Evolutionary conservation across 2,113 vertebrate species (phyloP).

Genomic region (Aix galericulata): DNA sequence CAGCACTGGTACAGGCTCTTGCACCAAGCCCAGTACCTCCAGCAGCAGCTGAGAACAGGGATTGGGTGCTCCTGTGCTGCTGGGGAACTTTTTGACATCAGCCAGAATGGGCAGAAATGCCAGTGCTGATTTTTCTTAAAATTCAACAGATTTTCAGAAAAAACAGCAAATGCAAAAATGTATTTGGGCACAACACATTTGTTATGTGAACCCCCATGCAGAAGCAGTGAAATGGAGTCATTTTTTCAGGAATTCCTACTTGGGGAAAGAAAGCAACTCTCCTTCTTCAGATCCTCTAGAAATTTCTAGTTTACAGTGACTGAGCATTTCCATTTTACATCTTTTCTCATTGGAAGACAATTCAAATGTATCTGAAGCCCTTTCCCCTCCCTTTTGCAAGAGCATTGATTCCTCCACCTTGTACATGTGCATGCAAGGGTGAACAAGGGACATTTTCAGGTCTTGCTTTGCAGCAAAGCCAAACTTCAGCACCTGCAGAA

Average conservation of each 20-base stretch:
- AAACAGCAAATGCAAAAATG: neutral
- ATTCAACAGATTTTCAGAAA: neutral
- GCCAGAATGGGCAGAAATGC: neutral
- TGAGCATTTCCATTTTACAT: neutral
- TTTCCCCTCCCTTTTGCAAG: neutral
- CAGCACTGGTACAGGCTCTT: neutral
- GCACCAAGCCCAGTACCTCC: neutral
- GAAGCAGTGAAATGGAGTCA: neutral
- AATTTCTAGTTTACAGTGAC: neutral
- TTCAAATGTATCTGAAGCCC: neutral
- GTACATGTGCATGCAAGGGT: neutral
- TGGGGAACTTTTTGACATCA: neutral
- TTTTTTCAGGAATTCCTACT: neutral
- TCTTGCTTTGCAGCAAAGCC: neutral
- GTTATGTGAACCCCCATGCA: no score
- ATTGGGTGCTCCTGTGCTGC: neutral
- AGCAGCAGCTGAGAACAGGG: neutral
- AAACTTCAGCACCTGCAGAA: neutral
- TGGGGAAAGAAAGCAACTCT: neutral
- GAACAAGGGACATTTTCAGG: no score
- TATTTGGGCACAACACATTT: neutral
- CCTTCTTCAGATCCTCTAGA: neutral
- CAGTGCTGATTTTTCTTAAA: neutral
- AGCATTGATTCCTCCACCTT: neutral
- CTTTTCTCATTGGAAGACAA: neutral